These are phyloP conservation scores for Chlorocebus sabaeus DNA, from an alignment of 2,113 vertebrate species.

Conservation along the genomic window DNA sequence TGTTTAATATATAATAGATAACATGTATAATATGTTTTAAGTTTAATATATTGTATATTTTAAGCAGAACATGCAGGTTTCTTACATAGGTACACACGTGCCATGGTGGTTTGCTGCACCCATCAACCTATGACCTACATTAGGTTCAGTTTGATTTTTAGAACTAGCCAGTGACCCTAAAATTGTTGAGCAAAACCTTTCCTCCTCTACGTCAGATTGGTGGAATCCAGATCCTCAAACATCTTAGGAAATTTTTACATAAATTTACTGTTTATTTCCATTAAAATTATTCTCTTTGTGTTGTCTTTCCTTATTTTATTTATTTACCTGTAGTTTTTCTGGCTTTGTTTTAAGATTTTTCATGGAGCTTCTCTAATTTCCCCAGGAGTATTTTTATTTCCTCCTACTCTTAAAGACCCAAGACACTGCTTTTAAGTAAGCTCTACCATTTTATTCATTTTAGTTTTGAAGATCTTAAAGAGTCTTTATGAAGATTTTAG, in stretches of 20 bases:
- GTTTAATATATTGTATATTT: too few relatives aligned
- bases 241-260: neutral
- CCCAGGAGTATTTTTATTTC: neutral
- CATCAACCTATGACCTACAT: too few relatives aligned
- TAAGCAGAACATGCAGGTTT: too few relatives aligned
- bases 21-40: too few relatives aligned
- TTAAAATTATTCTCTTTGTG: neutral
- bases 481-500: neutral
- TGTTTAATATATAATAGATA: too few relatives aligned
- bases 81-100: too few relatives aligned
- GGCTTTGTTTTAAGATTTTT: neutral
- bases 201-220: neutral
- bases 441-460: neutral
- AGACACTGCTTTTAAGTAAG: neutral
- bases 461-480: neutral
- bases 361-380: neutral
- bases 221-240: neutral
- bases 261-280: neutral
- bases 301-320: neutral
- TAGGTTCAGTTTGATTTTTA: neutral
- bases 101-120: too few relatives aligned
- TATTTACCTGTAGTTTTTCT: neutral
- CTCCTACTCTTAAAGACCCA: neutral
- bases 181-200: neutral
- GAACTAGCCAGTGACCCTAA: too few relatives aligned